Percentiles rank a stretch among this genome's conserved stretches.
These are phyloP conservation scores for Pipistrellus pipistrellus DNA, from an alignment of 2,797 vertebrate species.

Conservation along the genomic window DNA sequence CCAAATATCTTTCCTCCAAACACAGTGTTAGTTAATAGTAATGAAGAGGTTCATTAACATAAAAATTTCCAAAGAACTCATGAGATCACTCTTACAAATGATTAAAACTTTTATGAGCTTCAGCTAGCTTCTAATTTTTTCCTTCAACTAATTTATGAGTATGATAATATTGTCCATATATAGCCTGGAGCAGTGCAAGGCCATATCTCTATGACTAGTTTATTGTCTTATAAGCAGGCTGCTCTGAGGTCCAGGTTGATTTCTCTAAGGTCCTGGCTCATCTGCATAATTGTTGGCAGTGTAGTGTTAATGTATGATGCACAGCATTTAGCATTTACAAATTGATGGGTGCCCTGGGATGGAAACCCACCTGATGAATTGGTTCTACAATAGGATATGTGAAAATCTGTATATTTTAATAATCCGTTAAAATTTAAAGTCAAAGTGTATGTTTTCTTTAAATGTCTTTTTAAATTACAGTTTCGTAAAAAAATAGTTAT, in stretches of 20 bases:
- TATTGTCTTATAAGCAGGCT: not conserved
- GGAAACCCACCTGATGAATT: slow-evolving; percentile 51
- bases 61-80: slow-evolving; percentile 48
- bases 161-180: not conserved
- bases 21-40: slow-evolving; percentile 11
- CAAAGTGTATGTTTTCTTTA: slow-evolving; percentile 20
- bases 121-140: slow-evolving; percentile 8
- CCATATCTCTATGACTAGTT: not conserved
- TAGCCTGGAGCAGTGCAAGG: not conserved
- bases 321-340: not conserved
- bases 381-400: slow-evolving; percentile 31
- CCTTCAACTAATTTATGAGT: not conserved
- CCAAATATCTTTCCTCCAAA: slow-evolving; percentile 34
- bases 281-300: slow-evolving; percentile 21
- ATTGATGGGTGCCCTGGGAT: not conserved
- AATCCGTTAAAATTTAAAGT: slow-evolving; percentile 41
- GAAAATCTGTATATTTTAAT: slow-evolving; percentile 13
- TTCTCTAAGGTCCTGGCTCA: slow-evolving; percentile 27
- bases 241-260: not conserved
- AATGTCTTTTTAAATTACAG: slow-evolving; percentile 53
- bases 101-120: slow-evolving; percentile 43
- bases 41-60: slow-evolving; percentile 55
- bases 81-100: slow-evolving; percentile 44
- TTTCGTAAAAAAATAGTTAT: not conserved
- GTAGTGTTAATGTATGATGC: not conserved